Evolutionary conservation across 2,113 vertebrate species (phyloP).

Genomic region (Bungarus multicinctus): DNA sequence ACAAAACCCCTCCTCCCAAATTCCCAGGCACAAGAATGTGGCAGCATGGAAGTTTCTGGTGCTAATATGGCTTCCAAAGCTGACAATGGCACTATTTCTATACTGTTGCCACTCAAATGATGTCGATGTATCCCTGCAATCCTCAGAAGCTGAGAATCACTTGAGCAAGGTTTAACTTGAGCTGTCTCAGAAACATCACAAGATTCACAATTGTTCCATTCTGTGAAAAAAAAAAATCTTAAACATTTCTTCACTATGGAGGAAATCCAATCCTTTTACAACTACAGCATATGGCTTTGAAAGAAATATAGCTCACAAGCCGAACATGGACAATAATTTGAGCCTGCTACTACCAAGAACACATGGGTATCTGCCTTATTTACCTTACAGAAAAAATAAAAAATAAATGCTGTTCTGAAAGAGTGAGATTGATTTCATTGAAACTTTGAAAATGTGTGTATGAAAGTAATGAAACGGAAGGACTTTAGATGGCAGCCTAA

Average conservation of each 20-base stretch:
- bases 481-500: background rate
- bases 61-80: no score
- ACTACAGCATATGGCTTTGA: background rate
- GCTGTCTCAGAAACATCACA: background rate
- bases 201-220: background rate
- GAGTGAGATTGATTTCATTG: background rate
- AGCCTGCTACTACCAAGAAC: background rate
- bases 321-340: background rate
- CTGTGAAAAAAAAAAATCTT: background rate
- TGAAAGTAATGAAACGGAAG: background rate
- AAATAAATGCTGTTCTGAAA: background rate
- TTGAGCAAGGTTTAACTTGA: background rate
- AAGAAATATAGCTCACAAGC: slow-evolving; percentile 21
- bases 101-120: background rate
- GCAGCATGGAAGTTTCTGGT: no score
- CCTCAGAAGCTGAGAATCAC: background rate
- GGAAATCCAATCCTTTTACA: slow-evolving; percentile 9
- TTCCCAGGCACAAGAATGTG: no score
- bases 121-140: background rate
- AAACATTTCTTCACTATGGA: background rate
- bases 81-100: background rate
- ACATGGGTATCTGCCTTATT: slow-evolving; percentile 1
- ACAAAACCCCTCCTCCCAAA: no score
- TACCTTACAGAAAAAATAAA: background rate
- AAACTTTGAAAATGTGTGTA: background rate